These are phyloP conservation scores for Harpalus rubripes DNA, from an alignment of 2,888 invertebrate genomes.

Conservation along the genomic window DNA sequence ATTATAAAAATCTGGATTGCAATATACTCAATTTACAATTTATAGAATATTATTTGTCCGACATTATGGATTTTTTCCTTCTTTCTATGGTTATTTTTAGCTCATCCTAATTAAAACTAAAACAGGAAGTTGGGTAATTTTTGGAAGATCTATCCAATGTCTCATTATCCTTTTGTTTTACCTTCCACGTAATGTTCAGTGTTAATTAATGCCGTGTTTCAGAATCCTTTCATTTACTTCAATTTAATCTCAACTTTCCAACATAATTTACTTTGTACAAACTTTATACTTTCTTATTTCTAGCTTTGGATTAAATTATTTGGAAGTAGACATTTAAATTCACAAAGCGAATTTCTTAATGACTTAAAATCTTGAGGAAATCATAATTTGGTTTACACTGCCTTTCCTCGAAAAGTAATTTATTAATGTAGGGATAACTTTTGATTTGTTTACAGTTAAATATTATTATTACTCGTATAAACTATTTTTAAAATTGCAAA, in stretches of 20 bases:
- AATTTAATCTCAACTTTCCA: slow-evolving; percentile 22
- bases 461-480: too few relatives aligned
- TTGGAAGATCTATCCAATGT: not conserved
- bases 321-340: not conserved
- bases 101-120: not conserved
- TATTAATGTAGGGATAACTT: not conserved
- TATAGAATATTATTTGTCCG: not conserved
- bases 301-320: slow-evolving; percentile 7
- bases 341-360: not conserved
- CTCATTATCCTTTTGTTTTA: slow-evolving; percentile 35
- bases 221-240: slow-evolving; percentile 30
- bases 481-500: too few relatives aligned
- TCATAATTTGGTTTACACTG: not conserved
- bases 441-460: too few relatives aligned
- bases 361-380: not conserved
- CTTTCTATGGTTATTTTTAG: not conserved
- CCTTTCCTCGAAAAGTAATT: not conserved
- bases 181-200: slow-evolving; percentile 10
- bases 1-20: too few relatives aligned
- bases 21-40: not conserved
- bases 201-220: slow-evolving; percentile 25
- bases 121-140: not conserved
- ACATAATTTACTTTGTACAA: slow-evolving; percentile 10
- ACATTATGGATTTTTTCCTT: not conserved
- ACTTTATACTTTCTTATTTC: slow-evolving; percentile 16